Evolutionary conservation across 2,797 vertebrate genomes (phyloP).

Genomic region (Diglossa cyanea): DNA sequence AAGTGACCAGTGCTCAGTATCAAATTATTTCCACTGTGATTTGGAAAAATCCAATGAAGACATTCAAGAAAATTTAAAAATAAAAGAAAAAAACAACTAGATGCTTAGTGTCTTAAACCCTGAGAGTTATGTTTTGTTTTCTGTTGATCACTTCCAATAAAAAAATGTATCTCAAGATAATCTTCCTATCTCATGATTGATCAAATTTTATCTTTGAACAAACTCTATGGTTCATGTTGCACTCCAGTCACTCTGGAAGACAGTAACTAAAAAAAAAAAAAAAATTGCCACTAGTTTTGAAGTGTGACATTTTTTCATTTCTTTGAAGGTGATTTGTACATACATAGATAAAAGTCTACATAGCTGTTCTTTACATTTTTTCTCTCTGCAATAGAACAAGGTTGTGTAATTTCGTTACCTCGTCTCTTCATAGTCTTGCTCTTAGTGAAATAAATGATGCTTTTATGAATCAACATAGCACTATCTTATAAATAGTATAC

Average conservation of each 20-base stretch:
- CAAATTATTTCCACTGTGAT: neutral
- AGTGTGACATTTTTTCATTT: neutral
- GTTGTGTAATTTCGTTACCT: neutral
- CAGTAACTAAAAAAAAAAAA: neutral
- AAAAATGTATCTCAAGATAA: neutral
- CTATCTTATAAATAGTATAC: neutral
- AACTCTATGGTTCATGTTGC: neutral
- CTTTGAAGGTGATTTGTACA: neutral
- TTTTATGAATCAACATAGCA: neutral
- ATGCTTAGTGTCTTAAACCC: neutral
- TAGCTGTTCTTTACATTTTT: neutral
- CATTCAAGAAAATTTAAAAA: neutral
- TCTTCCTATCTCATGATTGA: neutral
- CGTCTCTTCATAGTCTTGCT: neutral
- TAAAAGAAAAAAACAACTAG: neutral
- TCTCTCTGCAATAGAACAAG: neutral
- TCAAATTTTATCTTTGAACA: neutral
- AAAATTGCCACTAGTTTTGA: neutral
- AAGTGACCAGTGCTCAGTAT: fast-evolving
- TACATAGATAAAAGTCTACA: neutral
- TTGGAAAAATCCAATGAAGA: neutral
- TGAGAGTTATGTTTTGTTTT: neutral
- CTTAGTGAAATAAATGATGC: neutral
- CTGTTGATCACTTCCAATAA: neutral
- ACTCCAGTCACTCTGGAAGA: neutral